Conservation (phyloP, 2,888 invertebrate genomes). For the Cantharis rufa region DNA sequence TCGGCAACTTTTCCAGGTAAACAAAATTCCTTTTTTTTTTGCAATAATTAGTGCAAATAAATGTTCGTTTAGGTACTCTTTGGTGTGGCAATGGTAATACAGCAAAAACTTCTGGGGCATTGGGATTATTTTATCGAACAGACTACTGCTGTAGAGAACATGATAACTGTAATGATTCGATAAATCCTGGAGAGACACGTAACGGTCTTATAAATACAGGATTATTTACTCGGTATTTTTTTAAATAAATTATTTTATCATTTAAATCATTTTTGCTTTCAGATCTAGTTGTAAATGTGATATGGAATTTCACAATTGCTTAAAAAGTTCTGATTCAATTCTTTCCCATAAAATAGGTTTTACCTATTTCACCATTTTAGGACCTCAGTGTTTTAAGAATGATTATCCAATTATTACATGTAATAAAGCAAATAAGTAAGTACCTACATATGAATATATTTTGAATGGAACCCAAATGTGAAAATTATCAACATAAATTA, state of each 20-base stretch:
- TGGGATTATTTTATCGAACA: slow-evolving; percentile 67
- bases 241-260: background rate
- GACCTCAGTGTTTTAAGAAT: slow-evolving; percentile 72
- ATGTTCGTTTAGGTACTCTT: slow-evolving; percentile 62
- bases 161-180: slow-evolving; percentile 68
- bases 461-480: too few species aligned
- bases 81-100: slow-evolving; percentile 76
- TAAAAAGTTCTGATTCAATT: slow-evolving; percentile 61
- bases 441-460: slow-evolving; percentile 12
- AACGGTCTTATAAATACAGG: slow-evolving; percentile 69
- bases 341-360: slow-evolving; percentile 66
- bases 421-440: slow-evolving; percentile 53
- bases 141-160: slow-evolving; percentile 74
- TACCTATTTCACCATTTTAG: slow-evolving; percentile 74
- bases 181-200: slow-evolving; percentile 61
- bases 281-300: slow-evolving; percentile 77
- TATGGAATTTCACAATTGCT: slow-evolving; percentile 67
- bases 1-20: background rate
- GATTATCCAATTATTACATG: slow-evolving; percentile 62
- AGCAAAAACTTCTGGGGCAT: slow-evolving; percentile 61
- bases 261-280: slow-evolving; percentile 30
- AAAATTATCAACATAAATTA: too few species aligned
- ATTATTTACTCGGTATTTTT: slow-evolving; percentile 64
- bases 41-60: background rate
- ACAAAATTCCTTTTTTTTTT: background rate